Base-by-base conservation (phyloP, 2,113 vertebrate species). In the Halichoerus grypus region DNA sequence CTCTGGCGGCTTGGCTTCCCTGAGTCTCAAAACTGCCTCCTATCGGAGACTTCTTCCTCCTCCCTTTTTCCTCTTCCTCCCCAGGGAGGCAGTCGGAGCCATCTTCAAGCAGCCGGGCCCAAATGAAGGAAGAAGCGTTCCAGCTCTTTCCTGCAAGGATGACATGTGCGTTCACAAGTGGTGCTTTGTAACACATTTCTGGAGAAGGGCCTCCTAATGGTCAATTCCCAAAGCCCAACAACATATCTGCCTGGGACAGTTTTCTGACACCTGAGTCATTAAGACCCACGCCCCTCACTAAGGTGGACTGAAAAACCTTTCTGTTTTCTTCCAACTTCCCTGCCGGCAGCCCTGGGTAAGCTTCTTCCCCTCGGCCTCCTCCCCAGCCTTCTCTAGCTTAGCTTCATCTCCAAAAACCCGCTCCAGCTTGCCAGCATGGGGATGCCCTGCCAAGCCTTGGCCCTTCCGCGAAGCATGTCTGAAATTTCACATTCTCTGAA, bases 401-500 rank as follows among this genome's bases (percentile, higher is more conserved):
- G 36, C 55, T 65, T 36, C 33, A 8, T 53, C 61, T 95, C 79
- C 71, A 72, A 67, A 89, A 49, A 16, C 61, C 33, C 7, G 5
- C 71, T 80, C 33, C 71, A 59, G 9, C 51, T 51, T 61, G 65
- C 87, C 65, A 83, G 51, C 4, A 8, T 9, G 26, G 63, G 12
- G 61, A 59, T 33, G 33, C 36, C 39, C 61, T 79, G 94, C 49
- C 83, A 86, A 85, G 84, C 46, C 14, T 76, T 51, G 39, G 28
- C 39, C 21, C 59, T 79, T 87, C 51, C n/a, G 6, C 5, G 14
- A 80, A 83, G 49, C 11, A 13, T 31, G 77, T 93, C 88, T 72
- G 67, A 94, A 74, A 85, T 51, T 92, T 77, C 81, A 65, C 21
- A 7, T 93, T 83, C 85, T 87, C 85, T 76, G n/a, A 71, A 81